A percentile compares a stretch with the other conserved stretches of the same genome.
Evolutionary conservation across 1,140 invertebrate genomes (phyloP).

Genomic region (Caenorhabditis remanei): DNA sequence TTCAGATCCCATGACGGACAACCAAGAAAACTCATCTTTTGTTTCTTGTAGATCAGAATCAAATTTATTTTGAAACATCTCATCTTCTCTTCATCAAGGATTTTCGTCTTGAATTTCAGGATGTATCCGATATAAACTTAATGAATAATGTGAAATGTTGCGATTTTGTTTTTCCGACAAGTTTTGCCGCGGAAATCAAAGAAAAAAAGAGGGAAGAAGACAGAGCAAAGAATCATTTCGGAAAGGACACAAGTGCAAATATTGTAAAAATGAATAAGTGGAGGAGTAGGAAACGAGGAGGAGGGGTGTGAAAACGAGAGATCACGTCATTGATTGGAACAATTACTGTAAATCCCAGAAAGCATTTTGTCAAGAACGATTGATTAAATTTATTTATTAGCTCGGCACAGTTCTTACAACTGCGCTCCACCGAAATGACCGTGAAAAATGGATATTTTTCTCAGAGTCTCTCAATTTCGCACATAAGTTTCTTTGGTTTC

Average conservation of each 20-base stretch:
- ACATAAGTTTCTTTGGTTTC: too few relatives aligned
- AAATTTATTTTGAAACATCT: background rate
- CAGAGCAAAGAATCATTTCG: conserved; percentile 36
- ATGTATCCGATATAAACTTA: background rate
- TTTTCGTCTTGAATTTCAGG: conserved; percentile 4
- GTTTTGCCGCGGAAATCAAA: background rate
- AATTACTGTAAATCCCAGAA: background rate
- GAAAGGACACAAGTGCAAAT: conserved; percentile 4
- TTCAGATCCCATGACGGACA: too few relatives aligned
- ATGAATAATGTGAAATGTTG: conserved; percentile 21
- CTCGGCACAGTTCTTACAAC: too few relatives aligned
- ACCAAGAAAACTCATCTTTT: too few relatives aligned
- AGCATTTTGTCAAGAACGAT: too few relatives aligned
- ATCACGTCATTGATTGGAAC: background rate
- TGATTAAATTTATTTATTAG: too few relatives aligned
- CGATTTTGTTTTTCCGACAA: background rate
- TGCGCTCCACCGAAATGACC: too few relatives aligned
- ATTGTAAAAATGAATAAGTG: background rate
- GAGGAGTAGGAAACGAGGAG: background rate
- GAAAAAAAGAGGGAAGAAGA: background rate
- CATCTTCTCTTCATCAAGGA: background rate
- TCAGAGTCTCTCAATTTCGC: too few relatives aligned
- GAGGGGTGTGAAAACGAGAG: background rate
- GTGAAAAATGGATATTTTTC: too few relatives aligned
- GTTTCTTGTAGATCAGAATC: background rate